Evolutionary conservation across 2,888 invertebrate species (phyloP), one percentile per base, ranked within the genome.

Genomic region (Tholera decimalis): DNA sequence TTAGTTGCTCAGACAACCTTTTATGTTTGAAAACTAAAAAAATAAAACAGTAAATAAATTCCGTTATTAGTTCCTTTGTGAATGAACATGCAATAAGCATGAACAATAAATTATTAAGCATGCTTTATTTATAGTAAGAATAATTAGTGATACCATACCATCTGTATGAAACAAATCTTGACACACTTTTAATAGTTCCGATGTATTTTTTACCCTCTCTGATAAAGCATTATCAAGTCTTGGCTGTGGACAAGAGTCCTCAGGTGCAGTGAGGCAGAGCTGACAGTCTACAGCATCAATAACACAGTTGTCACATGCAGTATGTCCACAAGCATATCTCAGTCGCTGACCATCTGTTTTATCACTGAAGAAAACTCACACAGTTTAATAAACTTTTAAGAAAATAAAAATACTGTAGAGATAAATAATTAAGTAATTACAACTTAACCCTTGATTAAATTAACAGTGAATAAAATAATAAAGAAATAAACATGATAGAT

Each of bases 271-370:
- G 26, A 87, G 65, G 63, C 94, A 95, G 50, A 86, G 74, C 37
- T 84, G 77, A 76, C 94, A 95, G 39, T 81, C 82, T 53, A 80
- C 82, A 26, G 82, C 77, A 58, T 68, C 65, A 33, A 68, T 70
- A 54, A 85, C 83, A 82, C 95, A 95, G 33, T 85, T 77, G n/a
- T 84, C 79, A 84, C 95, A 95, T 58, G 85, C 80, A 22, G 84
- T 80, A 72, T 94, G 94, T n/a, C 94, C 94, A 81, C 94, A 94
- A 7, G 79, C 57, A 70, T 88, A 93, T 80, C 92, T 89, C 61
- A 86, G 39, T 26, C 89, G 89, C 20, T 60, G 62, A 33, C 89
- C 89, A 70, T 77, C 81, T n/a, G 82, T 67, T 64, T 87, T 90
- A 73, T 92, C 92, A 86, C 95, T 94, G 78, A 30, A 80, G 77